These are phyloP conservation scores for Nebria salina DNA, from an alignment of 2,888 invertebrate genomes.

Conservation along the genomic window DNA sequence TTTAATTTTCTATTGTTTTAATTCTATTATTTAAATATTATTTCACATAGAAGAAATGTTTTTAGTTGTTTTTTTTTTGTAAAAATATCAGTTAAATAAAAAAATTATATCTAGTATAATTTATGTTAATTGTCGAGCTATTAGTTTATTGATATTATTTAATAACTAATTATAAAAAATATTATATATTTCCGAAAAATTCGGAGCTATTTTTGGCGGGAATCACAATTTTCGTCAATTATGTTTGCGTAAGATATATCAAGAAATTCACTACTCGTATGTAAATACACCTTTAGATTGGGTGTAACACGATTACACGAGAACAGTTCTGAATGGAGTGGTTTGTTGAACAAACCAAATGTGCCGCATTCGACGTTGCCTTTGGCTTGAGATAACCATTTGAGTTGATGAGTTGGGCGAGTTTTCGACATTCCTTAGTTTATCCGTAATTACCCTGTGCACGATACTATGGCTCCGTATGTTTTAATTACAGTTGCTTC, in stretches of 20 bases:
- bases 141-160: too few species aligned
- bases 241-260: neutral
- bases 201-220: neutral
- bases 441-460: slow-evolving; percentile 15
- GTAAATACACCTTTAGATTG: slow-evolving; percentile 3
- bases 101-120: too few species aligned
- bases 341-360: neutral
- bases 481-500: slow-evolving; percentile 15
- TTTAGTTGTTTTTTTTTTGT: too few species aligned
- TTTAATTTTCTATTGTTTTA: too few species aligned
- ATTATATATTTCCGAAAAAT: too few species aligned
- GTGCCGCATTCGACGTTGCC: slow-evolving; percentile 36
- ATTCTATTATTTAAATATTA: too few species aligned
- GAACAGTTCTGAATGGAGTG: slow-evolving; percentile 2
- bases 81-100: too few species aligned
- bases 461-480: slow-evolving; percentile 16
- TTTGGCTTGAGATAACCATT: slow-evolving; percentile 27
- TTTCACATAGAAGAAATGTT: too few species aligned
- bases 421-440: slow-evolving; percentile 9
- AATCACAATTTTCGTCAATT: neutral
- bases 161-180: neutral
- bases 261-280: slow-evolving; percentile 35
- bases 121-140: too few species aligned
- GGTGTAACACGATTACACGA: neutral
- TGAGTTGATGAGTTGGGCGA: slow-evolving; percentile 10